These are phyloP conservation scores for Steinernema feltiae DNA, from an alignment of 1,140 invertebrate species.

Conservation along the genomic window DNA sequence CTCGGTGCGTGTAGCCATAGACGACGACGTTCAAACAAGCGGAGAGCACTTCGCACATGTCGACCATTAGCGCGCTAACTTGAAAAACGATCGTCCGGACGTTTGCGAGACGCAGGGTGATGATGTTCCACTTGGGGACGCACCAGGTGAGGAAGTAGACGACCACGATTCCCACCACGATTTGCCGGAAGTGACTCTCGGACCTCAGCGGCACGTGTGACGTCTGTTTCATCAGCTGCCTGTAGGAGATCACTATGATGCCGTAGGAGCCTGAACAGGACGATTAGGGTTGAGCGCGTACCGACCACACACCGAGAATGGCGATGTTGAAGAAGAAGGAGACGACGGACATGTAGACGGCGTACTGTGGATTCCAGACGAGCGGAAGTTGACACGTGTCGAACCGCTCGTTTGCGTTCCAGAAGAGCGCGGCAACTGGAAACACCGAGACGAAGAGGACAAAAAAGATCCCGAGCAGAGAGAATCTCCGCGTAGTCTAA, in stretches of 20 bases:
- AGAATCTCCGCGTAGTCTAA: not conserved
- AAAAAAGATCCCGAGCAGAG: not conserved
- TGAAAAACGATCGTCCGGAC: not conserved
- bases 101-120: not conserved
- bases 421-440: not conserved
- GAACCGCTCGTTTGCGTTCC: not conserved
- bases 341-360: not conserved
- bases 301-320: not conserved
- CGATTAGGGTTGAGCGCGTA: not conserved
- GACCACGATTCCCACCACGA: not conserved
- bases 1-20: not conserved
- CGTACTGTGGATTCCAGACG: not conserved
- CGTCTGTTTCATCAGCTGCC: not conserved
- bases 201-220: not conserved
- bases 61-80: not conserved
- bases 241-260: not conserved
- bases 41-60: not conserved
- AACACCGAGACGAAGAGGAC: not conserved
- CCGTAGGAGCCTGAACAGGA: not conserved
- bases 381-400: not conserved
- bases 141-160: constrained; percentile 11
- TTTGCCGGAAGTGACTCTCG: not conserved
- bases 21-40: constrained; percentile 5
- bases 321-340: not conserved
- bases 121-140: not conserved